These are phyloP conservation scores for Brachymystax lenok DNA, from an alignment of 2,797 vertebrate genomes.

Conservation along the genomic window DNA sequence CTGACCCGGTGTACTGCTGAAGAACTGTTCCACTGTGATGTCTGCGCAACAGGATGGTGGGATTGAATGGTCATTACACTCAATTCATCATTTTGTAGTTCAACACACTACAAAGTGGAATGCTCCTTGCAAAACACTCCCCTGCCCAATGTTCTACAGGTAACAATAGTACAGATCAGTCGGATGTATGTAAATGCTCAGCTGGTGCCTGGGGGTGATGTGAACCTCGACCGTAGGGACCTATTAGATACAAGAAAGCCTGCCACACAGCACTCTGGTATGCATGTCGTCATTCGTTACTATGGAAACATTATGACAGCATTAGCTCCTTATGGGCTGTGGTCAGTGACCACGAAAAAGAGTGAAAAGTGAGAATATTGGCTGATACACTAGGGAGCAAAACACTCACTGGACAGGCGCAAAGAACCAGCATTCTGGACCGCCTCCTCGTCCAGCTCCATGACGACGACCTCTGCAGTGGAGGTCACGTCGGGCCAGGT, in stretches of 20 bases:
- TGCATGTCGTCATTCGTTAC: not conserved
- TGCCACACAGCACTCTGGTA: not conserved
- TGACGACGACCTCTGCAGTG: conserved; percentile 77
- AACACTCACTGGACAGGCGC: conserved; percentile 78
- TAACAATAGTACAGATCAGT: not conserved
- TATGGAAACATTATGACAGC: not conserved
- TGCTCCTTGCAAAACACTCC: not conserved
- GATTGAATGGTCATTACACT: not conserved
- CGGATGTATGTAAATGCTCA: not conserved
- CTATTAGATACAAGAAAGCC: not conserved
- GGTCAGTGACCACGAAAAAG: not conserved
- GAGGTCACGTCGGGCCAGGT: conserved; percentile 89
- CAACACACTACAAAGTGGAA: not conserved
- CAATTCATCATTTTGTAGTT: not conserved
- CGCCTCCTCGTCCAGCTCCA: conserved; percentile 78
- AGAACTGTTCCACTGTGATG: conserved; percentile 80
- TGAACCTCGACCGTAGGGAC: not conserved
- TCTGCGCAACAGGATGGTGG: conserved; percentile 56
- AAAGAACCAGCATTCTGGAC: conserved; percentile 80
- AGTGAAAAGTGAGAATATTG: not conserved
- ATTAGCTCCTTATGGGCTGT: too few species aligned
- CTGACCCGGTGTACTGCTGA: conserved; percentile 59
- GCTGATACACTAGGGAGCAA: not conserved
- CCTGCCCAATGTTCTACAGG: not conserved
- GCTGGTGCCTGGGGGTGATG: not conserved